A percentile compares a stretch with the other conserved stretches of the same genome.
phyloP scores from a whole-genome alignment of 2,113 vertebrate genomes.

The Terrapene triunguis region DNA sequence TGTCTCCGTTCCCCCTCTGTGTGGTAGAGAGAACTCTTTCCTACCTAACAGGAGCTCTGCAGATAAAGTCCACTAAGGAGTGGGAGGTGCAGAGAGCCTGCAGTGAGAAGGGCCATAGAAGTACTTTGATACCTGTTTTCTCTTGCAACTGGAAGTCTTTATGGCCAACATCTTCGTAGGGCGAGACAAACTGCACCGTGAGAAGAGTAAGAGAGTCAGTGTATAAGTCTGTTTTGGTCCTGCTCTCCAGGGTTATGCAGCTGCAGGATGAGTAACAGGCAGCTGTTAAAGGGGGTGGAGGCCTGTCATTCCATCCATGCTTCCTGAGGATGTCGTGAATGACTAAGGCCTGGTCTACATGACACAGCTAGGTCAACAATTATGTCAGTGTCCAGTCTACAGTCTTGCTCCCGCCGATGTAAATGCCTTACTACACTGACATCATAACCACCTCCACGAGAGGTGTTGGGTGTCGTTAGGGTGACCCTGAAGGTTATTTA shows the following conservation, averaged over 20 bases:
- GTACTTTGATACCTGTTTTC: background rate
- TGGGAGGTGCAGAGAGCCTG: background rate
- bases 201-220: background rate
- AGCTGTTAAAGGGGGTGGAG: no score
- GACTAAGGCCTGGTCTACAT: no score
- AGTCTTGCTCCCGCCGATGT: no score
- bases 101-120: background rate
- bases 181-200: background rate
- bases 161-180: background rate
- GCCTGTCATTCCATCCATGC: background rate
- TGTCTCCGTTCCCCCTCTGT: background rate
- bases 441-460: no score
- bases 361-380: no score
- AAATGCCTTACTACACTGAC: no score
- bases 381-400: no score
- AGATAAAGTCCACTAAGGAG: background rate
- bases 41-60: background rate
- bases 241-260: background rate
- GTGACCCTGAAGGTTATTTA: no score
- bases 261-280: no score
- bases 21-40: background rate
- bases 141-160: background rate
- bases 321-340: background rate
- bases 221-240: background rate
- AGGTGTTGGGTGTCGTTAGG: no score